Conservation (phyloP, 2,113 vertebrate species). For the Kryptolebias marmoratus region DNA sequence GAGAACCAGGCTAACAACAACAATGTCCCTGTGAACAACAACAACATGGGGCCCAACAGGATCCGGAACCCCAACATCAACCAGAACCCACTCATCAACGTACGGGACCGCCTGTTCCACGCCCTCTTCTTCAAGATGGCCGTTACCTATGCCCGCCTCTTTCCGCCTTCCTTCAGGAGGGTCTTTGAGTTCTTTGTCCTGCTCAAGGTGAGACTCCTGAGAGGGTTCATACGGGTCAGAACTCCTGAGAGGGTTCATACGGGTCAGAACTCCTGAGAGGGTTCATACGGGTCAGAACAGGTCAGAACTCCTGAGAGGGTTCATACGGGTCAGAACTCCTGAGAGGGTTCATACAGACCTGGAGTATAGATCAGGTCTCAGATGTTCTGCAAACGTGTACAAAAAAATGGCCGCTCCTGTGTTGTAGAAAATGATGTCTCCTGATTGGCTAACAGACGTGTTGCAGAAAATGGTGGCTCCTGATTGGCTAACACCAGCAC, state of each 20-base stretch:
- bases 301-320: too few relatives aligned
- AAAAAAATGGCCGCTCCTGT: too few relatives aligned
- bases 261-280: too few relatives aligned
- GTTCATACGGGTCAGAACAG: too few relatives aligned
- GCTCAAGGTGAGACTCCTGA: conserved; percentile 86
- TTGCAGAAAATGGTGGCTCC: not conserved
- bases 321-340: too few relatives aligned
- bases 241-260: not conserved
- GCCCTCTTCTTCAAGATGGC: conserved; percentile 99
- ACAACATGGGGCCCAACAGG: conserved; percentile 82
- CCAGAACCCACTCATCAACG: conserved; percentile 97
- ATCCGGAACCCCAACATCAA: conserved; percentile 91
- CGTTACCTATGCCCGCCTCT: conserved; percentile 97
- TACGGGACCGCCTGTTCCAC: conserved; percentile 96
- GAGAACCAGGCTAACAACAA: conserved; percentile 86
- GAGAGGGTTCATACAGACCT: too few relatives aligned
- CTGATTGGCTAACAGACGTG: too few relatives aligned
- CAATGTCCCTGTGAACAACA: conserved; percentile 82
- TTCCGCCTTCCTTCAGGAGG: conserved; percentile 93
- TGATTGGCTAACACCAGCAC: not conserved
- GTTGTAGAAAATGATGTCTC: too few relatives aligned
- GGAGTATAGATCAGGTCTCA: too few relatives aligned
- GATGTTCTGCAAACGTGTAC: too few relatives aligned
- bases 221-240: not conserved
- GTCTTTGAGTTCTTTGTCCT: conserved; percentile 97